phyloP scores from a whole-genome alignment of 2,797 vertebrate genomes.

The Phalloptychus januarius region DNA sequence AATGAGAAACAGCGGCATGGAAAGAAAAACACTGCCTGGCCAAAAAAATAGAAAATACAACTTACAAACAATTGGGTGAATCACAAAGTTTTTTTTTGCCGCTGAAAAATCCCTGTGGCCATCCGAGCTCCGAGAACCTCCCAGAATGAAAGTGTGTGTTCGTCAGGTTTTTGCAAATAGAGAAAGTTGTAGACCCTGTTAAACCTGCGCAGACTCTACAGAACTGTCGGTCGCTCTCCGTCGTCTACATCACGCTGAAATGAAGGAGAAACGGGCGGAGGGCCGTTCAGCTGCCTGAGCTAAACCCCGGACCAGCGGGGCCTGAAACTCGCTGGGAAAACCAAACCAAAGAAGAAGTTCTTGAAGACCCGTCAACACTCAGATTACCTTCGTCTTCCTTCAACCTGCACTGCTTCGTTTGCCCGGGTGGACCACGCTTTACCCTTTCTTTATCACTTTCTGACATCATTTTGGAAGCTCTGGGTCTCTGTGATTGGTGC shows the following conservation, averaged over 20 bases:
- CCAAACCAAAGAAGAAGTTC: slow-evolving; percentile 47
- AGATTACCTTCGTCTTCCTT: slow-evolving; percentile 14
- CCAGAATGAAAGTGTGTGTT: slow-evolving; percentile 49
- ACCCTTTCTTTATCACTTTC: slow-evolving; percentile 44
- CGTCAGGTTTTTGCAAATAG: slow-evolving; percentile 59
- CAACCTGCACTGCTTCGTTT: neutral
- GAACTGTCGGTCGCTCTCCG: slow-evolving; percentile 40
- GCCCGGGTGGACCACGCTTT: slow-evolving; percentile 58
- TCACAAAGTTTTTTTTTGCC: slow-evolving; percentile 54
- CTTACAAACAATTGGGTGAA: slow-evolving; percentile 50
- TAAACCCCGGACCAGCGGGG: slow-evolving; percentile 77
- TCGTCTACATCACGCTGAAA: slow-evolving; percentile 51
- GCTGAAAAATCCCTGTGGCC: slow-evolving; percentile 66
- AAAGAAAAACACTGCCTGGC: slow-evolving; percentile 41
- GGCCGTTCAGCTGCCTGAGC: slow-evolving; percentile 76
- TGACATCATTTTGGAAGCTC: slow-evolving; percentile 83
- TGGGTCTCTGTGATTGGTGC: slow-evolving; percentile 74
- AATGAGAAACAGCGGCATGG: slow-evolving; percentile 5
- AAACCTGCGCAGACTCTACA: slow-evolving; percentile 53
- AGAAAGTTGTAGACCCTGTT: slow-evolving; percentile 71
- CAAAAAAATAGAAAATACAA: slow-evolving; percentile 5
- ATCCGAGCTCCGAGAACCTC: slow-evolving; percentile 48
- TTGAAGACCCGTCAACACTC: slow-evolving; percentile 47
- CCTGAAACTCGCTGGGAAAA: slow-evolving; percentile 57
- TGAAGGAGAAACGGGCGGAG: slow-evolving; percentile 54